Evolutionary conservation across 2,113 vertebrate species (phyloP), one percentile per base, ranked within the genome.

Genomic region (Aix galericulata): DNA sequence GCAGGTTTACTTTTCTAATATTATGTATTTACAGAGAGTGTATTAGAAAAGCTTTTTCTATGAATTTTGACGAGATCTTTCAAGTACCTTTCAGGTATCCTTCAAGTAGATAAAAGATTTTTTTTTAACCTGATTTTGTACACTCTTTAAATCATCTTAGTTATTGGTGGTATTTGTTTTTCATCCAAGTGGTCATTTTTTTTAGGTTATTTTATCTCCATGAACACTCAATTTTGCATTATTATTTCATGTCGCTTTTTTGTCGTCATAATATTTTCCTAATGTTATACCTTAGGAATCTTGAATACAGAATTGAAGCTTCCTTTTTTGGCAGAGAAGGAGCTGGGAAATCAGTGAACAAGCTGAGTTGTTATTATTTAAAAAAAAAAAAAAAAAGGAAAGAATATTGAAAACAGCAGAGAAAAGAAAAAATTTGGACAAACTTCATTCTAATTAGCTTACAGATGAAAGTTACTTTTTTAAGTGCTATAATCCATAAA

Each of bases 391-490:
- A 6, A 23, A 50, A 50, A 50, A 50, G 22, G 8, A 77, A 91
- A 77, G 34, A 69, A 72, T 40, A 75, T 60, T 84, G 27, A 76
- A 72, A 93, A 68, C 6, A 80, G 18, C 26, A 52, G 55, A 75
- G 55, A 73, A 73, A n/a, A 75, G 50, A 73, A 89, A 89, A 36
- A 74, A 81, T 55, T 90, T 95, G 96, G 73, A 93, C 64, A 94
- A 93, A 96, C 95, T 90, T 91, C 20, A 78, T 91, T 88, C 80
- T 71, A 93, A 64, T 93, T 95, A 91, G 60, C 42, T 94, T 90
- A 34, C 63, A 75, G 73, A 81, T 95, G 64, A 86, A 90, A 52
- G 60, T 88, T 94, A 86, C 25, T 82, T 95, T 93, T 95, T 88
- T 8, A 86, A 94, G 73, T 86, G 44, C 48, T 94, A 2, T 94